Base-by-base conservation (phyloP, 2,113 vertebrate genomes). In the Sardina pilchardus region DNA sequence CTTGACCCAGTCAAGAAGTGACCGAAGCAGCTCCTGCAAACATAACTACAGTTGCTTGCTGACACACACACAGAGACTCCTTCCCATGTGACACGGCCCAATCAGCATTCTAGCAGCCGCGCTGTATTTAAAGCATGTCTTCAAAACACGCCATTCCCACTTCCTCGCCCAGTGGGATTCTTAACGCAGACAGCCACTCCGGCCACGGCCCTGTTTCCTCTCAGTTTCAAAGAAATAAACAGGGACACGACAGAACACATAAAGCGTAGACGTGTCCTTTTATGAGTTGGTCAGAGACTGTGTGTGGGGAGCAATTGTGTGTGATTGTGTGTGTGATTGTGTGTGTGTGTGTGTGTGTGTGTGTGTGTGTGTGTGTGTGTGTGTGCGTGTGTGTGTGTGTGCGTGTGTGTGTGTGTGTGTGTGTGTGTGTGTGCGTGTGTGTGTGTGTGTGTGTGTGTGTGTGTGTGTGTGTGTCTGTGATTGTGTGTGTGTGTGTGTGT, bases 361-460 rank as follows among this genome's bases (percentile, higher is more conserved):
- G 21, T 63, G 59, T 63, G 24, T 3, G 9, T 45, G 9, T 45
- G 44, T 45, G 1, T 3, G 44, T 45, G 44, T 3, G 44, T 45
- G 44, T 45, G 44, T 45, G 44, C 8, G 44, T 45, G 44, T 5
- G 6, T 45, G 44, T 45, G 44, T 45, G 19, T 63, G 56, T 63
- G 81, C 3, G n/a, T 86, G 39, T 48, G 19, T 10, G 21, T 48
- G 24, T 21, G 17, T 3, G 24, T 36, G 21, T 81, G 56, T 84
- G 45, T 36, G 45, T 0, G 81, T 45, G 81, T 50, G 39, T 84
- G 71, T 50, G 81, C 85, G 78, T 81, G n/a, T 85, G 83, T 75
- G 82, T 78, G 83, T 59, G 86, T 86, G 80, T 84, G 83, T 87
- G 39, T 86, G 63, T 84, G 75, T 48, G 50, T 81, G 47, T 9